phyloP scores from a whole-genome alignment of 1,140 invertebrate genomes.

The Meloidogyne floridensis region DNA sequence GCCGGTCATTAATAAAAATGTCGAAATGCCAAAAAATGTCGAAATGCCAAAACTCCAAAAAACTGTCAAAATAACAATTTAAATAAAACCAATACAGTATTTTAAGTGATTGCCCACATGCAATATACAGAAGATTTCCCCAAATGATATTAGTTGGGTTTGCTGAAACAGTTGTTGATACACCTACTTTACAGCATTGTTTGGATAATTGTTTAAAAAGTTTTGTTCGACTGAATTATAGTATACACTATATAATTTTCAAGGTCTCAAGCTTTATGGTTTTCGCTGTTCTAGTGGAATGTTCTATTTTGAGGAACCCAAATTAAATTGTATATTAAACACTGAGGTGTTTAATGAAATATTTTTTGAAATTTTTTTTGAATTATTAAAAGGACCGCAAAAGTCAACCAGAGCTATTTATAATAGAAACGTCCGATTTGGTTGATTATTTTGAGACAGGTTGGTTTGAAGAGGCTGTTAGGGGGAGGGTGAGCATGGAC shows the following conservation, averaged over 20 bases:
- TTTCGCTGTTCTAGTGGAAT: slow-evolving; percentile 61
- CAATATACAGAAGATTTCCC: slow-evolving; percentile 58
- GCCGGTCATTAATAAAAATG: too few relatives aligned
- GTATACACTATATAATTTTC: neutral
- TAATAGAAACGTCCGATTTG: slow-evolving; percentile 62
- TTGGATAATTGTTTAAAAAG: slow-evolving; percentile 65
- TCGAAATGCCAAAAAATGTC: neutral
- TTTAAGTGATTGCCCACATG: slow-evolving; percentile 55
- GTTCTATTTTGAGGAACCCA: slow-evolving; percentile 62
- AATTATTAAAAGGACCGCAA: slow-evolving; percentile 56
- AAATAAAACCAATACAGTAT: neutral
- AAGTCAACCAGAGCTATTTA: slow-evolving; percentile 61
- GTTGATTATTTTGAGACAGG: slow-evolving; percentile 65
- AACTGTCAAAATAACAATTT: neutral
- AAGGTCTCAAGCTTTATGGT: slow-evolving; percentile 52
- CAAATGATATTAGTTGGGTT: slow-evolving; percentile 66
- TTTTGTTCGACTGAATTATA: neutral
- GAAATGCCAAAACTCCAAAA: neutral
- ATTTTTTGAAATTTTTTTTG: slow-evolving; percentile 54
- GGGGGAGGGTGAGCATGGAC: too few relatives aligned
- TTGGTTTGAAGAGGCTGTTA: neutral
- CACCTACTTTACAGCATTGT: slow-evolving; percentile 58
- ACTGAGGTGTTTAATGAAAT: neutral
- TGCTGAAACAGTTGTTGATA: slow-evolving; percentile 63
- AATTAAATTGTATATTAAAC: slow-evolving; percentile 12